Conservation (phyloP, 1,140 invertebrate genomes). For the Pseudomyrmex pallidus region DNA sequence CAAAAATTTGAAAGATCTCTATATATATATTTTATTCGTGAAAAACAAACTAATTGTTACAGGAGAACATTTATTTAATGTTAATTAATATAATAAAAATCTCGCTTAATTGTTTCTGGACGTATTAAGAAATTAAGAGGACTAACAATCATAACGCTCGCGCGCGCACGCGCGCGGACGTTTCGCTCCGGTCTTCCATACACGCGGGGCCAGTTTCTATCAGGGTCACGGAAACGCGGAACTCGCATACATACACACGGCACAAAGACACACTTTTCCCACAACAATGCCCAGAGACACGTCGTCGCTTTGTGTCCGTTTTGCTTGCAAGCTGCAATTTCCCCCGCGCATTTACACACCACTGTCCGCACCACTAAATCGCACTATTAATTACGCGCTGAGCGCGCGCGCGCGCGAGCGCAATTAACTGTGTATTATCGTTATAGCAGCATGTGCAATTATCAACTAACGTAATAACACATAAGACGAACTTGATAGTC, state of each 20-base stretch:
- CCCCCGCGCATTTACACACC: conserved; percentile 63
- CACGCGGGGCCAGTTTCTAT: conserved; percentile 73
- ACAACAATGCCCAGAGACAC: conserved; percentile 75
- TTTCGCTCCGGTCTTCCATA: conserved; percentile 31
- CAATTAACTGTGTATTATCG: background rate
- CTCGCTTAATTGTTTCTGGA: background rate
- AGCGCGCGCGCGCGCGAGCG: no score
- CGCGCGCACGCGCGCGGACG: background rate
- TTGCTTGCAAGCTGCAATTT: conserved; percentile 69
- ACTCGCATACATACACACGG: conserved; percentile 76
- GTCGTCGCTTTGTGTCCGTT: conserved; percentile 56
- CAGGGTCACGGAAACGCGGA: conserved; percentile 83
- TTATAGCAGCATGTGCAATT: background rate
- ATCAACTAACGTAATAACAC: background rate
- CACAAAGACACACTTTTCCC: conserved; percentile 85
- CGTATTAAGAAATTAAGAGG: conserved; percentile 34
- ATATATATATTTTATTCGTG: background rate
- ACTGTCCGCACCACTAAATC: conserved; percentile 6
- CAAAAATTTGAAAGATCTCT: no score
- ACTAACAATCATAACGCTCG: background rate
- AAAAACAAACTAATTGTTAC: background rate
- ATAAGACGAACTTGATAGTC: background rate
- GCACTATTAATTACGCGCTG: conserved; percentile 35
- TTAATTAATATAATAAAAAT: background rate
- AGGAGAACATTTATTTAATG: background rate